phyloP scores from a whole-genome alignment of 1,140 invertebrate species.

The Archegozetes longisetosus region DNA sequence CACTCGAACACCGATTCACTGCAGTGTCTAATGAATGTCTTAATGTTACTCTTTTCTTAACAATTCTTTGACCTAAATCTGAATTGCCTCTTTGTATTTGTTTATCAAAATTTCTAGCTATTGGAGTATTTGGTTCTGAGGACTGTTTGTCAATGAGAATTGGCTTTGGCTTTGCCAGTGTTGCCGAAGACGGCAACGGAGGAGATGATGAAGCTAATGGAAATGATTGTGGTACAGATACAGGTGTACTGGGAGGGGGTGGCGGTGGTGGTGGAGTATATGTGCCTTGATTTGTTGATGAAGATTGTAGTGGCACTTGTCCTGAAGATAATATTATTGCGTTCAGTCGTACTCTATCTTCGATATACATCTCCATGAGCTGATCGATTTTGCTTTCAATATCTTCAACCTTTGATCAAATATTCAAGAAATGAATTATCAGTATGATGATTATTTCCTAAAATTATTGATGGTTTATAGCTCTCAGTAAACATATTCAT shows the following conservation, averaged over 20 bases:
- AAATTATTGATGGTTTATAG: too few relatives aligned
- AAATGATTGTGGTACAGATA: background rate
- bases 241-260: background rate
- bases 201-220: background rate
- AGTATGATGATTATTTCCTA: background rate
- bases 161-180: background rate
- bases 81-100: slow-evolving; percentile 58
- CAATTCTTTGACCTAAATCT: slow-evolving; percentile 50
- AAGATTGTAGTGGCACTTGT: background rate
- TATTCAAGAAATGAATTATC: slow-evolving; percentile 13
- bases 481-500: slow-evolving; percentile 23
- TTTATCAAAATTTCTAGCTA: slow-evolving; percentile 26
- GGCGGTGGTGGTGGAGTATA: background rate
- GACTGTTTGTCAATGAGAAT: slow-evolving; percentile 43
- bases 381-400: slow-evolving; percentile 84
- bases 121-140: slow-evolving; percentile 57
- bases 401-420: slow-evolving; percentile 66
- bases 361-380: slow-evolving; percentile 78
- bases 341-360: slow-evolving; percentile 47
- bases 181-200: background rate
- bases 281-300: background rate
- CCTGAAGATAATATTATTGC: background rate
- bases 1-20: background rate
- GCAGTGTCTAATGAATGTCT: slow-evolving; percentile 34
- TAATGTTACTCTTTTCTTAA: slow-evolving; percentile 68